A percentile compares a stretch with the other conserved stretches of the same genome.
phyloP scores from a whole-genome alignment of 2,888 invertebrate species.

The Parnassius apollo region DNA sequence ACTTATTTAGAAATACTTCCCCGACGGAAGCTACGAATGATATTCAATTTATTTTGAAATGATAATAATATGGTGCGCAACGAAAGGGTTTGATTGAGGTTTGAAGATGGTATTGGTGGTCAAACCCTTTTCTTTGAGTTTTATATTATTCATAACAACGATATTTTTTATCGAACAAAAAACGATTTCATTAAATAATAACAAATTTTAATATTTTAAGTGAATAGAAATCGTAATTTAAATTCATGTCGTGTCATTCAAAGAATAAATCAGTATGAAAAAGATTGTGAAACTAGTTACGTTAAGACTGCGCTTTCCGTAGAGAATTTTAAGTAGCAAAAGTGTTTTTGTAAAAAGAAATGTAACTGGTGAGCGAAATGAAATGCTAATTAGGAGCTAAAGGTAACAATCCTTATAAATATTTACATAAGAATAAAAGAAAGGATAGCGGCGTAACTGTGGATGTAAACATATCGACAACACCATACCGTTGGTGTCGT shows the following conservation, averaged over 20 bases:
- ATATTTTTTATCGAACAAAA: too few species aligned
- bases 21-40: too few species aligned
- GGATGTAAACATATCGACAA: too few species aligned
- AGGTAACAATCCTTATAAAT: slow-evolving; percentile 2
- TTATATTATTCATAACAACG: too few species aligned
- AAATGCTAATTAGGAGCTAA: slow-evolving; percentile 21
- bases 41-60: too few species aligned
- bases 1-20: too few species aligned
- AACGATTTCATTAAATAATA: neutral
- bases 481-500: too few species aligned
- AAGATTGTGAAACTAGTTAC: slow-evolving; percentile 39
- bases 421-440: neutral
- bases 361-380: slow-evolving; percentile 9
- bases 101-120: too few species aligned
- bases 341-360: slow-evolving; percentile 11
- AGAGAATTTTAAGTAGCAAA: slow-evolving; percentile 36
- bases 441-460: too few species aligned
- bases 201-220: slow-evolving; percentile 19
- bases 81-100: too few species aligned
- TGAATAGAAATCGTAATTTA: slow-evolving; percentile 27
- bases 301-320: slow-evolving; percentile 32
- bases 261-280: slow-evolving; percentile 40
- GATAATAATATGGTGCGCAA: too few species aligned
- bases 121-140: too few species aligned
- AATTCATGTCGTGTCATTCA: slow-evolving; percentile 35